A percentile compares a stretch with the other conserved stretches of the same genome.
phyloP scores from a whole-genome alignment of 2,113 vertebrate genomes.

The Eclectus roratus region DNA sequence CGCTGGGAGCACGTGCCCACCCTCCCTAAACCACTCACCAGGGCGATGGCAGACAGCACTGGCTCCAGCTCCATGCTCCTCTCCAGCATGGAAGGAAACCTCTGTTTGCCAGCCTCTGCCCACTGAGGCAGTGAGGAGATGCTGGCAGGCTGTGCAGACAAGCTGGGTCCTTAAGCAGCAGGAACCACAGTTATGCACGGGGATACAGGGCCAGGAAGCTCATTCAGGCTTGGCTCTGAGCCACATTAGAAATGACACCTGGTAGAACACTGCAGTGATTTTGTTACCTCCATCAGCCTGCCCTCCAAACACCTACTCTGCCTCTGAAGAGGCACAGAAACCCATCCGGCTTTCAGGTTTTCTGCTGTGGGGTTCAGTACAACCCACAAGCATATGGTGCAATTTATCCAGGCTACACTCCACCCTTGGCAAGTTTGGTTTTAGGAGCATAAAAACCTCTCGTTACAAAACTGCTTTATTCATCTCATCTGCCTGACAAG shows the following conservation, averaged over 20 bases:
- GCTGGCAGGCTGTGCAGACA: not conserved
- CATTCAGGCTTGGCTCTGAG: not conserved
- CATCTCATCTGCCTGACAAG: not conserved
- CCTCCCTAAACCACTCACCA: not conserved
- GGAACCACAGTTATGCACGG: not conserved
- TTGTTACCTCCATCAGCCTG: not conserved
- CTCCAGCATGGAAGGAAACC: not conserved
- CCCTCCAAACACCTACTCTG: not conserved
- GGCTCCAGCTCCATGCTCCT: not conserved
- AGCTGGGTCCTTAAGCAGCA: not conserved
- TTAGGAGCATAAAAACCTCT: not conserved
- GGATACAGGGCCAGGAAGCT: not conserved
- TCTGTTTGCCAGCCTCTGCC: not conserved
- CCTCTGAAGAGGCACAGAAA: not conserved
- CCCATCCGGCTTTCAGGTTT: not conserved
- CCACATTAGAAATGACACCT: not conserved
- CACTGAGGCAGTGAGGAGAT: not conserved
- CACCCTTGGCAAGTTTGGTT: not conserved
- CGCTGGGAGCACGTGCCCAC: accelerated
- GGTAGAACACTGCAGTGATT: not conserved
- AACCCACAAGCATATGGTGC: not conserved
- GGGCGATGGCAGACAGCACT: not conserved
- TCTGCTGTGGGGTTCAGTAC: not conserved
- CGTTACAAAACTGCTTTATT: not conserved
- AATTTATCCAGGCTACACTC: not conserved